A percentile compares a stretch with the other conserved stretches of the same genome.
Conservation (phyloP, 2,113 vertebrate genomes). For the Probosciger aterrimus region DNA sequence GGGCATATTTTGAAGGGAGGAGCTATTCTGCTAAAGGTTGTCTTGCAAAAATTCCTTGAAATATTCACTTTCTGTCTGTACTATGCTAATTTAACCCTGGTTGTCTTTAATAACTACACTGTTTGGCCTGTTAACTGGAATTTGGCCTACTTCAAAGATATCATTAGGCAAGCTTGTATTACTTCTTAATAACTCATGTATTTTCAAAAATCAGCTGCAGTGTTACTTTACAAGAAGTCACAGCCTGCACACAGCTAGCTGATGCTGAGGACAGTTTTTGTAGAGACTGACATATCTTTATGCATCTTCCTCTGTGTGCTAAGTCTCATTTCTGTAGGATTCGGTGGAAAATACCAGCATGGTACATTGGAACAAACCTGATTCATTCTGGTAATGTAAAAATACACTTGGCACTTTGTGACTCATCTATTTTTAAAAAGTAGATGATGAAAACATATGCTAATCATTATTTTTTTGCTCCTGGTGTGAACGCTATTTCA, state of each 20-base stretch:
- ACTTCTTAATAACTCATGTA: not conserved
- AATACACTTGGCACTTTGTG: not conserved
- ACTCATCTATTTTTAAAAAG: slow-evolving; percentile 2
- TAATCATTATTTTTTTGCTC: not conserved
- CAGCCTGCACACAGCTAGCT: not conserved
- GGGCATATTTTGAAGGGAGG: not conserved
- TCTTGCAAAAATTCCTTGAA: not conserved
- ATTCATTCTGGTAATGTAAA: not conserved
- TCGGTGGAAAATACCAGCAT: not conserved
- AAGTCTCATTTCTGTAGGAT: not conserved
- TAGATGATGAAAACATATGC: not conserved
- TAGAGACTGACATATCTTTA: not conserved
- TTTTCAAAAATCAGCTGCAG: not conserved
- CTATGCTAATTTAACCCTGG: not conserved
- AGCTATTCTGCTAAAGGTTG: not conserved
- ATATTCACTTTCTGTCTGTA: not conserved
- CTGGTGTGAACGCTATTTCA: not conserved
- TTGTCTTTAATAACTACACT: not conserved
- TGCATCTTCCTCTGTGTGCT: not conserved
- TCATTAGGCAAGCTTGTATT: not conserved
- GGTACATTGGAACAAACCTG: not conserved
- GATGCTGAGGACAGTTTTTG: not conserved
- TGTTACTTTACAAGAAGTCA: not conserved
- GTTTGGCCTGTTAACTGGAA: not conserved
- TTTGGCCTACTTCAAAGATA: not conserved